phyloP scores from a whole-genome alignment of 1,140 invertebrate genomes.

The Drosophila ananassae region DNA sequence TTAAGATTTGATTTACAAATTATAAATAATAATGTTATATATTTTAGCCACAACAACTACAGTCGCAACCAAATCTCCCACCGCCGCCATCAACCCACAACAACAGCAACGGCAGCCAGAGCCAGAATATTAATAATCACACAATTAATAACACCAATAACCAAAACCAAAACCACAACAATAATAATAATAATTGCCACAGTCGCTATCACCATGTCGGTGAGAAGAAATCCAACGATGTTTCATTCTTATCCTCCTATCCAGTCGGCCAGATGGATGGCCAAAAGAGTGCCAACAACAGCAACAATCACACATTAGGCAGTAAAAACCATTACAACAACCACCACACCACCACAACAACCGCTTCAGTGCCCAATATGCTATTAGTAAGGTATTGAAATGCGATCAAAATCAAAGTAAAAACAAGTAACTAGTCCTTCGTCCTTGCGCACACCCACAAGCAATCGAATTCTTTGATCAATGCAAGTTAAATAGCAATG shows the following conservation, averaged over 20 bases:
- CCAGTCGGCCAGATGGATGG: conserved; percentile 50
- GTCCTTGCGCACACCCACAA: conserved; percentile 56
- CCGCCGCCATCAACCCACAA: conserved; percentile 15
- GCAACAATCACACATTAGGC: conserved; percentile 51
- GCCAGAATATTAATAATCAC: conserved; percentile 44
- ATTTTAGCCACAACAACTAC: conserved; percentile 12
- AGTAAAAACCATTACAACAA: conserved; percentile 54
- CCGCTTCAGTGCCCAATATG: conserved; percentile 72
- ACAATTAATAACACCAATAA: conserved; percentile 26
- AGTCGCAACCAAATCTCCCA: conserved; percentile 6
- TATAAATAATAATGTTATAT: neutral
- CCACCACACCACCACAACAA: conserved; percentile 46
- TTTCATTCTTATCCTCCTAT: conserved; percentile 53
- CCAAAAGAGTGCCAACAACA: conserved; percentile 44
- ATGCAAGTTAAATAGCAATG: conserved; percentile 49
- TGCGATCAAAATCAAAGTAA: conserved; percentile 23
- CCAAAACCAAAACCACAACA: neutral
- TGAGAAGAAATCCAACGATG: conserved; percentile 51
- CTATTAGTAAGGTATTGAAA: conserved; percentile 83
- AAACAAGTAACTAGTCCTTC: conserved; percentile 35
- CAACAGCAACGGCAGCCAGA: conserved; percentile 44
- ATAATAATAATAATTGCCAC: conserved; percentile 46
- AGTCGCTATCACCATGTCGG: conserved; percentile 27
- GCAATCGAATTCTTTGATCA: conserved; percentile 13
- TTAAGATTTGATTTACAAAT: neutral